These are phyloP conservation scores for Palythoa grandiflora DNA, from an alignment of 92 coral and sea anemone genomes.

Conservation along the genomic window DNA sequence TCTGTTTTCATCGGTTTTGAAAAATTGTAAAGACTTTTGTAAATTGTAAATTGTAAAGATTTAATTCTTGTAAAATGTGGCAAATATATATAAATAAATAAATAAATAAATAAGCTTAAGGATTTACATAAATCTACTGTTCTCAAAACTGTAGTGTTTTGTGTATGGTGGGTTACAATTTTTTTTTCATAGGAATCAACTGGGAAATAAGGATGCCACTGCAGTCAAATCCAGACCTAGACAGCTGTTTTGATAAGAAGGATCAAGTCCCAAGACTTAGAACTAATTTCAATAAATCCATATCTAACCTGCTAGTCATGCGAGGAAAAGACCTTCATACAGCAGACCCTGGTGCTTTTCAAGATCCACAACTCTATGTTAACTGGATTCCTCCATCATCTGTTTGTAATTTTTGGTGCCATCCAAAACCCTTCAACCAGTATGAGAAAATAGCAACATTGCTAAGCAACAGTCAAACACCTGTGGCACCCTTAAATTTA, in stretches of 20 bases:
- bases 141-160: neutral
- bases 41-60: too few species aligned
- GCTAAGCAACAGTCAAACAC: slow-evolving; percentile 93
- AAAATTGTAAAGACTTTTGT: too few species aligned
- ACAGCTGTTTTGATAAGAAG: slow-evolving; percentile 51
- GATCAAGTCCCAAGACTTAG: slow-evolving; percentile 51
- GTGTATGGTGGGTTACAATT: neutral
- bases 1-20: too few species aligned
- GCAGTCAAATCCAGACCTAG: slow-evolving; percentile 63
- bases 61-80: too few species aligned
- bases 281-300: slow-evolving; percentile 80
- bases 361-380: slow-evolving; percentile 78
- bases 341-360: slow-evolving; percentile 82
- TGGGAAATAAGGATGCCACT: slow-evolving; percentile 91
- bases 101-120: too few species aligned
- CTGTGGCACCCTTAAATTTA: slow-evolving; percentile 83
- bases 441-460: slow-evolving; percentile 88
- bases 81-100: too few species aligned
- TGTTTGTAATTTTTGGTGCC: slow-evolving; percentile 73
- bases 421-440: slow-evolving; percentile 85
- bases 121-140: too few species aligned
- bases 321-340: slow-evolving; percentile 90
- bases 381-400: slow-evolving; percentile 82
- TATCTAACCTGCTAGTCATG: slow-evolving; percentile 87
- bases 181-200: slow-evolving; percentile 77